phyloP scores from a whole-genome alignment of 2,113 vertebrate species.

The Oxygymnocypris stewartii region DNA sequence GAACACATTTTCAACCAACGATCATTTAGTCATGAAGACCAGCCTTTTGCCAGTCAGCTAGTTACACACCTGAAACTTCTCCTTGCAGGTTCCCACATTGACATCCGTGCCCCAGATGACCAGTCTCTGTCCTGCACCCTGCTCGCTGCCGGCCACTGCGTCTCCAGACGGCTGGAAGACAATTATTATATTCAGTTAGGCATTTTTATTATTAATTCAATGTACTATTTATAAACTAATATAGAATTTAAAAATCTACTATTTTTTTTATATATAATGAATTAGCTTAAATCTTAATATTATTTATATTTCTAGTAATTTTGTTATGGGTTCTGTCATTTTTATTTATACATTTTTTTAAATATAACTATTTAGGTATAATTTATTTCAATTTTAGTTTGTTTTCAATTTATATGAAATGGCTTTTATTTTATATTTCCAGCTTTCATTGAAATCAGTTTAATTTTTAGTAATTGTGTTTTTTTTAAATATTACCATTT shows the following conservation, averaged over 20 bases:
- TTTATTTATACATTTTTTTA: too few relatives aligned
- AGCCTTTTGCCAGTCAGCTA: neutral
- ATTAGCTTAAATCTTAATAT: too few relatives aligned
- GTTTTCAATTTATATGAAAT: too few relatives aligned
- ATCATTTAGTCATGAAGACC: neutral
- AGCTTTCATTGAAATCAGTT: too few relatives aligned
- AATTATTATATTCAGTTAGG: neutral
- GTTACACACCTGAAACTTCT: constrained; percentile 90
- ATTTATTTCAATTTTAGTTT: too few relatives aligned
- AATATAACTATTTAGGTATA: too few relatives aligned
- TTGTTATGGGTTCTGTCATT: neutral
- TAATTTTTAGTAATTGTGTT: too few relatives aligned
- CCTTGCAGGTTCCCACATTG: constrained; percentile 91
- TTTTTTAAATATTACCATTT: too few relatives aligned
- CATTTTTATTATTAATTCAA: neutral
- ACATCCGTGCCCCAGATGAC: constrained; percentile 99
- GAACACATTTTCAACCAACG: neutral
- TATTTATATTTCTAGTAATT: neutral
- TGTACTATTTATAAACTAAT: too few relatives aligned
- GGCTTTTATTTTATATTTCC: too few relatives aligned
- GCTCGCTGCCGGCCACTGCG: constrained; percentile 76
- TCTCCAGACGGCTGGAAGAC: constrained; percentile 74
- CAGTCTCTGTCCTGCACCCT: constrained; percentile 86
- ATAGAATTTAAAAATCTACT: too few relatives aligned
- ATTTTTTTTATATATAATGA: too few relatives aligned